phyloP scores from a whole-genome alignment of 2,113 vertebrate species.

The Caranx melampygus region DNA sequence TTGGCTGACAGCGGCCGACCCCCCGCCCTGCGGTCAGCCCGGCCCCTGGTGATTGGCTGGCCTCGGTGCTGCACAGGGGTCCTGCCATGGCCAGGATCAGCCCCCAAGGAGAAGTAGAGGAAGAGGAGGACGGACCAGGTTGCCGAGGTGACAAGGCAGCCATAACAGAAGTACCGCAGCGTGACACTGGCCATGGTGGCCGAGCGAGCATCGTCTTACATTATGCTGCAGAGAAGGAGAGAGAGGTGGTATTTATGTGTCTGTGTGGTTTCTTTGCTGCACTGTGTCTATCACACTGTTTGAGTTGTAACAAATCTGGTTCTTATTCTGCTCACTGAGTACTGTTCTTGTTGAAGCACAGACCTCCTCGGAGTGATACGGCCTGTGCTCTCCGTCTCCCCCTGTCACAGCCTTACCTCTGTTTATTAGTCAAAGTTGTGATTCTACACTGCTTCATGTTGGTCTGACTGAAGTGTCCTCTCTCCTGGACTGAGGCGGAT shows the following conservation, averaged over 20 bases:
- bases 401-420: too few species aligned
- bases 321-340: too few species aligned
- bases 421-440: too few species aligned
- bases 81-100: constrained; percentile 86
- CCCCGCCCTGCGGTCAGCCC: constrained; percentile 50
- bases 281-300: too few species aligned
- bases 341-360: too few species aligned
- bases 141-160: constrained; percentile 94
- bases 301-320: too few species aligned
- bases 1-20: constrained; percentile 48
- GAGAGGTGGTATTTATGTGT: not conserved
- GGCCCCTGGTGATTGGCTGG: constrained; percentile 85
- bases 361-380: too few species aligned
- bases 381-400: too few species aligned
- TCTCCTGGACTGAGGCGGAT: too few species aligned
- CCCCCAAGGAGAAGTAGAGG: constrained; percentile 94
- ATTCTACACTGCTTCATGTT: too few species aligned
- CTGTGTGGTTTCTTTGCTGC: too few species aligned
- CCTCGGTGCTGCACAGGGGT: constrained; percentile 87
- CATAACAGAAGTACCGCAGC: constrained; percentile 97
- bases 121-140: constrained; percentile 96
- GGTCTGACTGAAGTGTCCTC: too few species aligned
- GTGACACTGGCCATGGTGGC: constrained; percentile 94
- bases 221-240: constrained; percentile 48
- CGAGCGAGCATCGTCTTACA: constrained; percentile 87